Percentiles rank a stretch among this genome's conserved stretches.
phyloP scores from a whole-genome alignment of 1,140 invertebrate species.

The Lysiphlebus fabarum region DNA sequence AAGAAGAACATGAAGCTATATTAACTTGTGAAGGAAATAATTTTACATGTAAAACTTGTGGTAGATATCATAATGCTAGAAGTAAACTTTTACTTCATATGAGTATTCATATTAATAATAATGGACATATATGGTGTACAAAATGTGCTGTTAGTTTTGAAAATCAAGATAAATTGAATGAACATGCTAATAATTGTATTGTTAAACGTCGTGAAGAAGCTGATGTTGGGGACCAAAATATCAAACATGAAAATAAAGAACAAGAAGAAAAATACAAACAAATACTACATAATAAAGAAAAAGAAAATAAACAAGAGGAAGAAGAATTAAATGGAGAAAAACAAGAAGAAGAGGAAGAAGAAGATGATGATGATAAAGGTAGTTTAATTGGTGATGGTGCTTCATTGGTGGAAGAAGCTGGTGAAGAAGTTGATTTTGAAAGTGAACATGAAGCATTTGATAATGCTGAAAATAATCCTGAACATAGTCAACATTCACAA shows the following conservation, averaged over 20 bases:
- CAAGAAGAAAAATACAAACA: constrained; percentile 16
- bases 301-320: constrained; percentile 26
- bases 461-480: constrained; percentile 22
- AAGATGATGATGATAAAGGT: constrained; percentile 28
- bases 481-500: constrained; percentile 32
- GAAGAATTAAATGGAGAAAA: constrained; percentile 17
- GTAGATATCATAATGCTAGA: constrained; percentile 62
- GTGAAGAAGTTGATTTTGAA: constrained; percentile 40
- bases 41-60: constrained; percentile 62
- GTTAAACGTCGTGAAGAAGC: constrained; percentile 32
- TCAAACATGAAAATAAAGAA: constrained; percentile 34
- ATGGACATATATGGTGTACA: constrained; percentile 41
- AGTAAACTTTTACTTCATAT: constrained; percentile 60
- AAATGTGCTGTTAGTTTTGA: constrained; percentile 45
- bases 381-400: constrained; percentile 40
- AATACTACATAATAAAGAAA: background rate
- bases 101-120: constrained; percentile 59
- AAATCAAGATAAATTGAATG: constrained; percentile 41
- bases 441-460: constrained; percentile 34
- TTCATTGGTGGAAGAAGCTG: constrained; percentile 28
- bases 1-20: constrained; percentile 53
- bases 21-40: constrained; percentile 59
- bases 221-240: constrained; percentile 27
- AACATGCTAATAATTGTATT: constrained; percentile 41
- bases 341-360: constrained; percentile 27